phyloP scores from a whole-genome alignment of 2,797 vertebrate species.

The Hemitrygon akajei region DNA sequence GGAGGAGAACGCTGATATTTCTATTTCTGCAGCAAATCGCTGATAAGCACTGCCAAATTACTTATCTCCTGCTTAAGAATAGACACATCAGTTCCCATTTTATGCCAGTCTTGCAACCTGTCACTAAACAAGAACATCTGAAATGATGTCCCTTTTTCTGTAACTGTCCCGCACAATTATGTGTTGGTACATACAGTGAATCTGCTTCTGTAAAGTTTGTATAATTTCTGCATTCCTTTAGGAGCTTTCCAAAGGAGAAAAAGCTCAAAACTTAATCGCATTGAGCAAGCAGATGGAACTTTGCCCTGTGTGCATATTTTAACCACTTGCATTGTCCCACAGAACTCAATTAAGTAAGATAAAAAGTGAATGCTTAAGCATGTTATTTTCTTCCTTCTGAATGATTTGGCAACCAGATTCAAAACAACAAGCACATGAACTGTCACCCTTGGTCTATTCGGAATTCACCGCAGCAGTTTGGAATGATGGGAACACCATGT shows the following conservation, averaged over 20 bases:
- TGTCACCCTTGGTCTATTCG: not conserved
- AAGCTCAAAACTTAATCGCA: not conserved
- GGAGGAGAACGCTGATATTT: slow-evolving; percentile 12
- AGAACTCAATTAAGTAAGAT: not conserved
- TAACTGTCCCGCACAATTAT: slow-evolving; percentile 26
- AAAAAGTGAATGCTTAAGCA: not conserved
- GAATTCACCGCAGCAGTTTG: not conserved
- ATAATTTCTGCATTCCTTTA: not conserved
- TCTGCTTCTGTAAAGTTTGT: slow-evolving; percentile 24
- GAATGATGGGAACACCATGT: not conserved
- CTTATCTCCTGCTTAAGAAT: slow-evolving; percentile 16
- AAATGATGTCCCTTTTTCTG: slow-evolving; percentile 33
- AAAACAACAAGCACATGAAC: not conserved
- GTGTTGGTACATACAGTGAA: not conserved
- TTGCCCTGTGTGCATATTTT: not conserved
- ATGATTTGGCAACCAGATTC: not conserved
- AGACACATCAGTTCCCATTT: slow-evolving; percentile 28
- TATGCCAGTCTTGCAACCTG: slow-evolving; percentile 22
- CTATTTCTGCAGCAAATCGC: not conserved
- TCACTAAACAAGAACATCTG: slow-evolving; percentile 27
- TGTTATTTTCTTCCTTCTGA: not conserved
- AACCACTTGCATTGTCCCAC: not conserved
- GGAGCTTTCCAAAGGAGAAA: not conserved
- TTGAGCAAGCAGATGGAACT: not conserved
- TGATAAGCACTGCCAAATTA: slow-evolving; percentile 22